Base-by-base conservation (phyloP, 1,140 invertebrate genomes). In the Contarinia nasturtii region DNA sequence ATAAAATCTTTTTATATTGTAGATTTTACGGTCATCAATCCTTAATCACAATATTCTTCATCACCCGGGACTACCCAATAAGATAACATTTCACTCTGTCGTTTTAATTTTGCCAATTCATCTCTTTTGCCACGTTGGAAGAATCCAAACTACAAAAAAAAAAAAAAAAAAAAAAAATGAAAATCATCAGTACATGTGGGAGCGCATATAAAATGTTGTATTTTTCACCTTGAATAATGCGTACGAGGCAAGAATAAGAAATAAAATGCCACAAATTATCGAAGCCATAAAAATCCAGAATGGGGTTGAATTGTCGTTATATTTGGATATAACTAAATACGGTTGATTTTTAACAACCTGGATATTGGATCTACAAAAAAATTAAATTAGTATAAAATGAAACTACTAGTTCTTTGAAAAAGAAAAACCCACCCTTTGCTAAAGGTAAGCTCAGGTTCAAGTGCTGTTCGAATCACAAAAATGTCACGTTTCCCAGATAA, bases 261-360 rank as follows among this genome's bases (percentile, higher is more conserved):
- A 7, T 40, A 64, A n/a, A 2, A 64, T 41, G 0, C 61, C 61
- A 36, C 53, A 58, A 1, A 64, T 15, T 5, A 58, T 48, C 33
- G 61, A 52, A 0, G 61, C 15, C 33, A 64, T 56, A 7, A 54
- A 55, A 18, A 60, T 51, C 61, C 61, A 64, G 22, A 59, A 53
- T 21, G 57, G 54, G 1, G 47, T 40, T 2, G 33, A 45, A 2
- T 48, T 52, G 8, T 50, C 48, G 44, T 56, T 45, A 54, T 63
- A 58, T 45, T 60, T 60, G 3, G 56, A 63, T 40, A 64, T 59
- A 12, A 61, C 50, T 49, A 58, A 58, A 12, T 60, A 56, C 8
- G 37, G 37, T 15, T 40, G 37, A 15, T n/a, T 40, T 40, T 40
- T 3, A 40, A 40, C 17, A 14, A 40, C 37, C 7, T 40, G 14